Base-by-base conservation (phyloP, 2,888 invertebrate species). In the Ornithoptera priamus region DNA sequence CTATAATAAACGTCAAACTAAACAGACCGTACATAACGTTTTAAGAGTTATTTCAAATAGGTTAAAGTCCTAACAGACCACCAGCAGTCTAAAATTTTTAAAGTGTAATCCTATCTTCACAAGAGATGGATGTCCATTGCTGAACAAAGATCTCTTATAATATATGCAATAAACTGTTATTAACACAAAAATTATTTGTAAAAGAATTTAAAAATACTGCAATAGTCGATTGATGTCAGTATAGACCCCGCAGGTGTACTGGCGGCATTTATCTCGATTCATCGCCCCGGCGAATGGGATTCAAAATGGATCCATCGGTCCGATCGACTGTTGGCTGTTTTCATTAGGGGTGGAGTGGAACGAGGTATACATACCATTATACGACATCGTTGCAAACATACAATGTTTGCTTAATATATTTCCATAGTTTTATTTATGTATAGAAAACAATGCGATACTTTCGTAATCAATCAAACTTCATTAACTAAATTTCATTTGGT, bases 321-420 rank as follows among this genome's bases (percentile, higher is more conserved):
- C 74, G 74, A 81, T 80, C 77, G 80, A 80, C 78, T 80, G 78
- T 80, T 83, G 81, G 81, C 77, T 74, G 78, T 75, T 78, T 78
- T 78, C 78, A 81, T 79, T 79, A 77, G 75, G 72, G 73, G 74
- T 75, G 76, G 73, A 73, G 73, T 74, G 73, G 62, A 42, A 18
- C 53, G 39, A 57, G 12, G 56, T 59, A 60, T 64, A 60, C 30
- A 63, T 39, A 62, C 42, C 22, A 24, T 22, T 6, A 7, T 18
- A 22, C 60, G n/a, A 53, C 56, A 60, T 56, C 22, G 50, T 53
- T 60, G 60, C 20, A 50, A 18, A 57, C 50, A 62, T 58, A 20
- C 17, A 50, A 50, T 20, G 18, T 62, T 42, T 42, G 18, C 17
- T 39, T n/a, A 36, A 39, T 62, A 20, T 50, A 50, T 58, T 12